Base-by-base conservation (phyloP, 2,113 vertebrate species). In the Gadus chalcogrammus region DNA sequence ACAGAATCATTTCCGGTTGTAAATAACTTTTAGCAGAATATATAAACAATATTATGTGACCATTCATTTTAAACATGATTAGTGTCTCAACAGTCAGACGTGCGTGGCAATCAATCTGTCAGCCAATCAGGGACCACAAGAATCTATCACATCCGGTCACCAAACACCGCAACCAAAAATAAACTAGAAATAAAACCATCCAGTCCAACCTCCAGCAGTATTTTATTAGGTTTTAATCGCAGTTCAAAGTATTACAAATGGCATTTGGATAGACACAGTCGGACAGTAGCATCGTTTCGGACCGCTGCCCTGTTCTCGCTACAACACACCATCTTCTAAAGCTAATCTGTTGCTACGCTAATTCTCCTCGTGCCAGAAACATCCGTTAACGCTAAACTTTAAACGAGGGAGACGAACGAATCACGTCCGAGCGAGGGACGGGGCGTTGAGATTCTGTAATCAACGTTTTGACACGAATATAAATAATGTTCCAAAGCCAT, bases 401-500 rank as follows among this genome's bases (percentile, higher is more conserved):
- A 75, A 64, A 76, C 77, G 65, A 80, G 88, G 84, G 75, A 3
- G 81, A 73, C 73, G 72, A 58, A 16, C 84, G 81, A 86, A 69
- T 80, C 84, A 88, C 82, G 74, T 82, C 52, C 78, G 84, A 75
- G 75, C 82, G 86, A 70, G 84, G 68, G 84, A 89, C 91, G 91
- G 92, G 91, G 89, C 55, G 16, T 58, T n/a, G 15, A 58, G 15
- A 58, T 7, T 16, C n/a, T 17, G 80, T 85, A 84, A 71, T 70
- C 31, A 69, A 66, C 78, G 73, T 42, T 77, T 82, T 83, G 81
- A 90, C 88, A 90, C 76, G 83, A 87, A 87, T 84, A 90, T 88
- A 90, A 88, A 90, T 88, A 87, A 90, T 79, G 76, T 87, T 84
- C 84, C 75, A 79, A 88, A 86, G 82, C 83, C 78, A 83, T 88